Conservation (phyloP, 2,113 vertebrate genomes). For the Stegastes partitus region DNA sequence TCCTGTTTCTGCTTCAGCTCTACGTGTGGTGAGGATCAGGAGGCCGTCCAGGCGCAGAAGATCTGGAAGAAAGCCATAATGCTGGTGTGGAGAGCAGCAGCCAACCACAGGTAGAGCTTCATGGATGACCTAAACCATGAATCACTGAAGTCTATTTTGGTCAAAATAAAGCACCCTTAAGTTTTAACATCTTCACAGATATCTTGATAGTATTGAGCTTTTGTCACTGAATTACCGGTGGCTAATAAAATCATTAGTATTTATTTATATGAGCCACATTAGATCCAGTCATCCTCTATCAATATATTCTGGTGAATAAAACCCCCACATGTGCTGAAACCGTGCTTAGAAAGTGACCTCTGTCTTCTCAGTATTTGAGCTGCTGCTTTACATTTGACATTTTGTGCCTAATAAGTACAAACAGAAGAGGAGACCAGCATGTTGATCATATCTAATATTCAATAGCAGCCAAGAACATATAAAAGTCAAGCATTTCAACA, state of each 20-base stretch:
- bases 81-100: conserved; percentile 99
- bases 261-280: too few species aligned
- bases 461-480: neutral
- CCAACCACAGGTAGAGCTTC: conserved; percentile 93
- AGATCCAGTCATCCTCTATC: too few species aligned
- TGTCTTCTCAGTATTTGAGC: too few species aligned
- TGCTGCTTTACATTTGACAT: too few species aligned
- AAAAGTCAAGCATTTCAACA: neutral
- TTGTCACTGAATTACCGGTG: neutral
- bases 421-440: too few species aligned
- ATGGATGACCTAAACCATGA: neutral
- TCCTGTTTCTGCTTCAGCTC: conserved; percentile 86
- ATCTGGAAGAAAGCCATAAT: conserved; percentile 99
- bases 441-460: too few species aligned
- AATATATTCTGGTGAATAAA: too few species aligned
- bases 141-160: neutral
- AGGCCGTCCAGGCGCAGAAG: conserved; percentile 98
- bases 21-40: conserved; percentile 98
- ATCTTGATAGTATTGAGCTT: neutral
- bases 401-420: too few species aligned
- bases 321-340: too few species aligned
- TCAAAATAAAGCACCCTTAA: neutral
- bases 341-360: too few species aligned
- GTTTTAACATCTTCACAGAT: too few species aligned
- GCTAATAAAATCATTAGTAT: neutral